Percentiles rank a stretch among this genome's conserved stretches.
Evolutionary conservation across 1,140 invertebrate species (phyloP).

Genomic region (Ditylenchus dipsaci): DNA sequence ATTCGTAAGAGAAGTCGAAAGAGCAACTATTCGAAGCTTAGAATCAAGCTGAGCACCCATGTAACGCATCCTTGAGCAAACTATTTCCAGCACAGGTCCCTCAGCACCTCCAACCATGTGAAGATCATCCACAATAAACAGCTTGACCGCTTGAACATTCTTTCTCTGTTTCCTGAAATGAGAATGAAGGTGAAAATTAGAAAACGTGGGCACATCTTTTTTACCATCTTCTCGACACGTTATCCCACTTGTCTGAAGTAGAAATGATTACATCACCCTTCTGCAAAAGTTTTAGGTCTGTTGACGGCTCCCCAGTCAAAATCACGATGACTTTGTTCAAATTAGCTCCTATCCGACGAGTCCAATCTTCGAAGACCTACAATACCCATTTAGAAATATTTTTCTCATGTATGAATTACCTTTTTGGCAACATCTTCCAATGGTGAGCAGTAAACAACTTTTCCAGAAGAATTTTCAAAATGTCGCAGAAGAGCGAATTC

Average conservation of each 20-base stretch:
- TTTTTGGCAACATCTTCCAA: constrained; percentile 85
- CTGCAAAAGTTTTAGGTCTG: constrained; percentile 80
- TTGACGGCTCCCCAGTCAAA: constrained; percentile 94
- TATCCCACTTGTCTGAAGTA: constrained; percentile 97
- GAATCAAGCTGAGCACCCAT: constrained; percentile 92
- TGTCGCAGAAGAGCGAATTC: constrained; percentile 91
- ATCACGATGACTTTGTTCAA: constrained; percentile 76
- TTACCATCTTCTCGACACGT: constrained; percentile 87
- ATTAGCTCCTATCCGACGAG: constrained; percentile 74
- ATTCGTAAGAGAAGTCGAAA: constrained; percentile 88
- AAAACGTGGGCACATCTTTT: no score
- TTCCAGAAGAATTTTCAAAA: constrained; percentile 68
- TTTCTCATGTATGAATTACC: constrained; percentile 46
- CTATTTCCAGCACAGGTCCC: constrained; percentile 85
- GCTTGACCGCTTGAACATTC: constrained; percentile 90
- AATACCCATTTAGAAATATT: constrained; percentile 13
- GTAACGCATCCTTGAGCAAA: constrained; percentile 93
- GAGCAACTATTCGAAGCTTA: constrained; percentile 82
- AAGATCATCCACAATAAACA: constrained; percentile 97
- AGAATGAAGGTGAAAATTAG: no score
- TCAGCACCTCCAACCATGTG: constrained; percentile 68
- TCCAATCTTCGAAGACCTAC: constrained; percentile 79
- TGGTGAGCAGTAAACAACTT: constrained; percentile 87
- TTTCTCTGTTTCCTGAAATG: constrained; percentile 76
- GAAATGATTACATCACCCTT: constrained; percentile 86